These are phyloP conservation scores for Parthenolecanium corni DNA, from an alignment of 2,888 invertebrate species.

Conservation along the genomic window DNA sequence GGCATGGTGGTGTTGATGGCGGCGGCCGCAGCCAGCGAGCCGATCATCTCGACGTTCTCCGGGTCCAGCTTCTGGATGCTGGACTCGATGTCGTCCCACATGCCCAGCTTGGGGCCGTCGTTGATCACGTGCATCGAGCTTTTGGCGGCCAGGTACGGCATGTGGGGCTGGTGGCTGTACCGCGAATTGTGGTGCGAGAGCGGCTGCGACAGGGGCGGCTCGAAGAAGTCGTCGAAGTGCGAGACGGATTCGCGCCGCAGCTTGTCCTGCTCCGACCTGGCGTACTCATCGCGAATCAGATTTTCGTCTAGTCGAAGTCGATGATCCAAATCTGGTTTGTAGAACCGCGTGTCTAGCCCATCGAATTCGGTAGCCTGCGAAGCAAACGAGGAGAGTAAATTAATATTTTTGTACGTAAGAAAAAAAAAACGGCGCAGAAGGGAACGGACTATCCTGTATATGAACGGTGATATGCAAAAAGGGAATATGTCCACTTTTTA, in stretches of 20 bases:
- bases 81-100: slow-evolving; percentile 86
- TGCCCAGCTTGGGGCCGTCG: slow-evolving; percentile 67
- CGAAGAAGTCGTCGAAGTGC: slow-evolving; percentile 56
- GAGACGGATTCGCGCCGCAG: slow-evolving; percentile 49
- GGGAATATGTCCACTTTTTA: too few relatives aligned
- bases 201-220: slow-evolving; percentile 40
- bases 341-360: slow-evolving; percentile 67
- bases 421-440: too few relatives aligned
- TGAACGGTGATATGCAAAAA: too few relatives aligned
- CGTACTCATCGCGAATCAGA: slow-evolving; percentile 33
- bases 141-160: not conserved
- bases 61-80: slow-evolving; percentile 83
- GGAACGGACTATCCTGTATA: too few relatives aligned
- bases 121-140: slow-evolving; percentile 41
- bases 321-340: slow-evolving; percentile 61
- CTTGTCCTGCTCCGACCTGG: slow-evolving; percentile 38
- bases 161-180: not conserved
- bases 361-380: slow-evolving; percentile 37
- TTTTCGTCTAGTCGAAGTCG: slow-evolving; percentile 50
- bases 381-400: not conserved
- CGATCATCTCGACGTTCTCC: slow-evolving; percentile 77
- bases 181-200: not conserved
- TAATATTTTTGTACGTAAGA: too few relatives aligned
- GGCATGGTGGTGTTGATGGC: slow-evolving; percentile 34
- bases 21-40: slow-evolving; percentile 36